Conservation (phyloP, 2,888 invertebrate genomes). For the Tetrapedia diversipes region DNA sequence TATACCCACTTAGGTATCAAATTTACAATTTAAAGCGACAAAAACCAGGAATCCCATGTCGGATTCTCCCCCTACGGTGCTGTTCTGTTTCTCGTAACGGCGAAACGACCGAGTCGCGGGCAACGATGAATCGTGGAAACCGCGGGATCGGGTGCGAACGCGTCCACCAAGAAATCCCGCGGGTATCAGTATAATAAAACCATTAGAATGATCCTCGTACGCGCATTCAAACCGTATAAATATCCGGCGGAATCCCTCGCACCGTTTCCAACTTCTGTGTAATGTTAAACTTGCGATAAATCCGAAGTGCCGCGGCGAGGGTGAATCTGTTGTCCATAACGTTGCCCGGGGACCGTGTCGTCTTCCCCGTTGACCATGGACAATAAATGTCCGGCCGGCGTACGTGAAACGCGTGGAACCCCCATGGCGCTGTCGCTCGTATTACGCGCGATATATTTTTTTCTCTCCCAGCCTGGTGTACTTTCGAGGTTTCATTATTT, state of each 20-base stretch:
- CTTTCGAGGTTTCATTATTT: constrained; percentile 79
- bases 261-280: constrained; percentile 81
- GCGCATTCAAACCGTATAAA: constrained; percentile 83
- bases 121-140: constrained; percentile 57
- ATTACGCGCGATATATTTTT: constrained; percentile 77
- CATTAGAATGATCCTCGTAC: constrained; percentile 83
- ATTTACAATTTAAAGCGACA: no score
- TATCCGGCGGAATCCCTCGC: constrained; percentile 81
- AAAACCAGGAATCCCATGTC: no score
- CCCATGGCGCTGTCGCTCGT: constrained; percentile 77
- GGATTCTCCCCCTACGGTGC: background rate
- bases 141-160: constrained; percentile 65
- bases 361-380: constrained; percentile 53
- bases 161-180: constrained; percentile 72
- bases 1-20: no score
- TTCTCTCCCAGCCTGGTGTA: constrained; percentile 64
- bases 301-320: constrained; percentile 72
- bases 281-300: constrained; percentile 81
- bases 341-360: constrained; percentile 3
- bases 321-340: constrained; percentile 59
- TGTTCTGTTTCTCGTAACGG: constrained; percentile 3
- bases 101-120: constrained; percentile 10
- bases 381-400: constrained; percentile 68
- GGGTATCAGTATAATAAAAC: constrained; percentile 82
- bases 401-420: constrained; percentile 72